phyloP scores from a whole-genome alignment of 2,888 invertebrate genomes.

The Mylabris sibirica region DNA sequence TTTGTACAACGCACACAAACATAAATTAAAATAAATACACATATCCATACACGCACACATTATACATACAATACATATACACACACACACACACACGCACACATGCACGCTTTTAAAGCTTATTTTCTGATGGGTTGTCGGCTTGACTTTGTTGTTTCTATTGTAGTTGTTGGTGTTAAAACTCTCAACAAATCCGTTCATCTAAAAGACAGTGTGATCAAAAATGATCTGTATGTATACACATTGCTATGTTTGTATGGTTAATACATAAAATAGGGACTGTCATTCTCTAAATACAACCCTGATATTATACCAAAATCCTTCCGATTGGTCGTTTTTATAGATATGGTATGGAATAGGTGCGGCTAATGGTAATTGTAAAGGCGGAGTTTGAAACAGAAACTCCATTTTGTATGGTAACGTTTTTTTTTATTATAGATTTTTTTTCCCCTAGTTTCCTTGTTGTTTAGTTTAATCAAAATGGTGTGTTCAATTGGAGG shows the following conservation, averaged over 20 bases:
- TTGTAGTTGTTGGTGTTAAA: conserved; percentile 33
- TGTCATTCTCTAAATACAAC: conserved; percentile 39
- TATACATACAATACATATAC: conserved; percentile 21
- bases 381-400: conserved; percentile 36
- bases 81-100: neutral
- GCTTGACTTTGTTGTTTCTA: conserved; percentile 41
- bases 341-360: conserved; percentile 36
- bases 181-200: conserved; percentile 43
- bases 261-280: conserved; percentile 38
- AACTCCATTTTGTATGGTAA: conserved; percentile 47
- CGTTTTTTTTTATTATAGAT: conserved; percentile 34
- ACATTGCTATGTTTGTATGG: conserved; percentile 27
- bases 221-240: conserved; percentile 34
- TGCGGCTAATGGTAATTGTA: conserved; percentile 38
- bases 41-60: conserved; percentile 14
- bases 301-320: conserved; percentile 36
- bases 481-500: conserved; percentile 9
- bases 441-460: neutral
- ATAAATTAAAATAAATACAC: conserved; percentile 18
- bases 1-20: conserved; percentile 15
- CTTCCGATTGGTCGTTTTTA: conserved; percentile 43
- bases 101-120: conserved; percentile 18
- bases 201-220: conserved; percentile 47
- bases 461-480: conserved; percentile 10
- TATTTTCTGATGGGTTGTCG: conserved; percentile 36